Evolutionary conservation across 1,140 invertebrate species (phyloP).

Genomic region (Ceratoteleas bidentatus): DNA sequence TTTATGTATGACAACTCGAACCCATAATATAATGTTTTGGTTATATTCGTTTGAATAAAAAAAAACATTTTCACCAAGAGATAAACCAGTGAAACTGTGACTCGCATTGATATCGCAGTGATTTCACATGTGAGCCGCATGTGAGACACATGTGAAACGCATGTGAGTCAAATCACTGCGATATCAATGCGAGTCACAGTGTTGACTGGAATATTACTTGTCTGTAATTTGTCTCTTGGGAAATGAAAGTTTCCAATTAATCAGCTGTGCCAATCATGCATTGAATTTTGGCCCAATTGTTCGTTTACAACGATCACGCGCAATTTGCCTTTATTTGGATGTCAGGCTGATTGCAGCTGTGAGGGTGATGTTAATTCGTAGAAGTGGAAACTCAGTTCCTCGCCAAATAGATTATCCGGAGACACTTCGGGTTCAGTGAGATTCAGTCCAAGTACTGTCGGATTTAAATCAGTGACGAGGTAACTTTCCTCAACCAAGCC

Average conservation of each 20-base stretch:
- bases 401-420: constrained; percentile 81
- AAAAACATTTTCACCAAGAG: constrained; percentile 13
- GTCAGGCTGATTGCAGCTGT: constrained; percentile 79
- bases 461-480: constrained; percentile 82
- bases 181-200: too few species aligned
- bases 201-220: too few species aligned
- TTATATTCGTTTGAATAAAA: constrained; percentile 17
- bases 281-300: constrained; percentile 18
- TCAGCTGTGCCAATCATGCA: constrained; percentile 24
- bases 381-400: constrained; percentile 83
- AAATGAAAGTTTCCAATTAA: constrained; percentile 11
- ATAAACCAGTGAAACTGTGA: too few species aligned
- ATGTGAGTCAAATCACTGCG: too few species aligned
- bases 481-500: constrained; percentile 81
- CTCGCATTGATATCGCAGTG: too few species aligned
- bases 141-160: too few species aligned
- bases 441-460: constrained; percentile 80
- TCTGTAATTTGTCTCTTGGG: constrained; percentile 14
- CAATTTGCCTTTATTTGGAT: constrained; percentile 68
- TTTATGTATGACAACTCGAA: constrained; percentile 73
- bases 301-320: constrained; percentile 66
- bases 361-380: constrained; percentile 79
- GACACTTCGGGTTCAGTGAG: constrained; percentile 80
- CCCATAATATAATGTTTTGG: constrained; percentile 23
- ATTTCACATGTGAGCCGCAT: too few species aligned